A percentile compares a stretch with the other conserved stretches of the same genome.
These are phyloP conservation scores for Leptobrachium ailaonicum DNA, from an alignment of 2,113 vertebrate species.

Conservation along the genomic window DNA sequence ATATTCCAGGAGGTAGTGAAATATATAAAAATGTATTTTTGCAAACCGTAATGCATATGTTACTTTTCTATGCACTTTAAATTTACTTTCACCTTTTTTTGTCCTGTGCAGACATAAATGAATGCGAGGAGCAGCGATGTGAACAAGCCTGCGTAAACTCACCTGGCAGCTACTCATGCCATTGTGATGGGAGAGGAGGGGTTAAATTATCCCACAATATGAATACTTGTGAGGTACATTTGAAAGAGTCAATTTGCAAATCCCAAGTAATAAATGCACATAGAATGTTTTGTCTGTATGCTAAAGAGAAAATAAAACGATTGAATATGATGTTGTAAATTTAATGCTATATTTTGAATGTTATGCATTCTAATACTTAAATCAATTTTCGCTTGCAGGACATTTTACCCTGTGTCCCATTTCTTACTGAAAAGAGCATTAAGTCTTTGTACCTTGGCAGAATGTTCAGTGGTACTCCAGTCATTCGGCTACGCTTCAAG, in stretches of 20 bases:
- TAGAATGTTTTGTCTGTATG: background rate
- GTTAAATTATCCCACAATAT: constrained; percentile 82
- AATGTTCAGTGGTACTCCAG: constrained; percentile 87
- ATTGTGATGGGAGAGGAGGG: constrained; percentile 87
- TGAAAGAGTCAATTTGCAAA: background rate
- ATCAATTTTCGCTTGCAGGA: constrained; percentile 61
- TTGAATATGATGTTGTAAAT: no score
- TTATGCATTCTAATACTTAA: background rate
- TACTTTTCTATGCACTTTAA: background rate
- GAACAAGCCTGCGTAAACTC: constrained; percentile 87
- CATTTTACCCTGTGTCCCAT: constrained; percentile 78
- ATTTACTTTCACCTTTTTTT: no score
- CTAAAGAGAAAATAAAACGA: background rate
- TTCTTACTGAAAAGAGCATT: constrained; percentile 79
- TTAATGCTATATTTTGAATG: background rate
- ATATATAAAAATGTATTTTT: no score
- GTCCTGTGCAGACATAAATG: constrained; percentile 80
- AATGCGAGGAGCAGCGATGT: constrained; percentile 81
- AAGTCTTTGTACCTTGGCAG: constrained; percentile 91
- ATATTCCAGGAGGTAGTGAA: no score
- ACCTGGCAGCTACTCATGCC: constrained; percentile 86
- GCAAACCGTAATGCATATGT: no score
- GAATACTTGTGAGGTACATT: constrained; percentile 85
- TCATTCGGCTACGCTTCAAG: constrained; percentile 87
- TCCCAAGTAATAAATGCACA: background rate